phyloP scores from a whole-genome alignment of 2,113 vertebrate species.

The Tamias sibiricus region DNA sequence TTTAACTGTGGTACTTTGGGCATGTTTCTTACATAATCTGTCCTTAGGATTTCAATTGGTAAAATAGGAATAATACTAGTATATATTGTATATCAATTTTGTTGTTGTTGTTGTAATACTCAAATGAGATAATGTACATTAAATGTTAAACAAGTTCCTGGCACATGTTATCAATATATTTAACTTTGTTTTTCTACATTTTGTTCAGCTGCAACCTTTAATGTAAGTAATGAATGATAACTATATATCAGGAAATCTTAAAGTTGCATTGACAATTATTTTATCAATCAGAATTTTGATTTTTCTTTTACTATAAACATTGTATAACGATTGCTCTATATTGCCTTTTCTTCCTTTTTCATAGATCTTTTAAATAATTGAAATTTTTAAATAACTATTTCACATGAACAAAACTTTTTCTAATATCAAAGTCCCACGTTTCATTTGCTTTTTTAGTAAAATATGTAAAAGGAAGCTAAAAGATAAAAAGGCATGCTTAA shows the following conservation, averaged over 20 bases:
- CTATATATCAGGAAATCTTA: not conserved
- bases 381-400: slow-evolving; percentile 36
- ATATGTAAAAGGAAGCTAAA: slow-evolving; percentile 41
- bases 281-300: not conserved
- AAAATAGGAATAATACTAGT: not conserved
- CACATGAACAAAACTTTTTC: not conserved
- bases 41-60: not conserved
- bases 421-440: not conserved
- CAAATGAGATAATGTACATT: not conserved
- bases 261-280: not conserved
- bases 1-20: not conserved
- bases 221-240: not conserved
- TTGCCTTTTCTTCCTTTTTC: not conserved
- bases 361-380: slow-evolving; percentile 13
- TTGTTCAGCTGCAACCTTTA: not conserved
- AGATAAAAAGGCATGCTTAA: slow-evolving; percentile 51
- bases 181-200: not conserved
- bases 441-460: slow-evolving; percentile 36
- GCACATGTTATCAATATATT: not conserved
- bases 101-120: not conserved
- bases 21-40: not conserved
- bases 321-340: not conserved
- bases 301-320: not conserved
- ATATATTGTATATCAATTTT: not conserved
- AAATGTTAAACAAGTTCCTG: not conserved